A percentile compares a stretch with the other conserved stretches of the same genome.
Evolutionary conservation across 2,113 vertebrate species (phyloP).

Genomic region (rabbit (Oryctolagus cuniculus)): DNA sequence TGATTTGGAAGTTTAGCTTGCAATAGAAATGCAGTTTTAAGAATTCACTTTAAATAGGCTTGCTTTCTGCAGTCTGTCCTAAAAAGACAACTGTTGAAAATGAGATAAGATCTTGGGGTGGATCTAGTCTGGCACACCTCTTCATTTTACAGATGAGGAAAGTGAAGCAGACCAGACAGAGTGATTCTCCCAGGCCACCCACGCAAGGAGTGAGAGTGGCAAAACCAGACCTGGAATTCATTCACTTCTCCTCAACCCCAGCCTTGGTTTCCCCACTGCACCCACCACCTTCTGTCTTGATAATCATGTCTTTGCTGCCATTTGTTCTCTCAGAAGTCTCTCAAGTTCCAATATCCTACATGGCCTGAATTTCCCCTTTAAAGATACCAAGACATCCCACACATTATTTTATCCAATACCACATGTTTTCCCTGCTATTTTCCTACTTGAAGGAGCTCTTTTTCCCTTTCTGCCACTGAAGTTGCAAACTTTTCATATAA

Average conservation of each 20-base stretch:
- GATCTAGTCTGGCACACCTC: not conserved
- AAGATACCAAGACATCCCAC: not conserved
- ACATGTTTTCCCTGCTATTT: not conserved
- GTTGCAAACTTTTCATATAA: not conserved
- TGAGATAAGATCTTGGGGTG: not conserved
- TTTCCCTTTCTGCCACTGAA: not conserved
- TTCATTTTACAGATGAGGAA: constrained; percentile 44
- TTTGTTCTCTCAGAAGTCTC: not conserved
- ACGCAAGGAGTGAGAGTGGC: constrained; percentile 13
- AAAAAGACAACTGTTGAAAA: not conserved
- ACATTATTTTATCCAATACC: not conserved
- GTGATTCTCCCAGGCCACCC: constrained; percentile 65
- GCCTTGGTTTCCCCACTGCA: not conserved
- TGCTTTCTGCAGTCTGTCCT: not conserved
- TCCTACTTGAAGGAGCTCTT: not conserved
- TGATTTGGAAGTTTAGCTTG: not conserved
- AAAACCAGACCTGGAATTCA: constrained; percentile 11
- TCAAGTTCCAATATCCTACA: not conserved
- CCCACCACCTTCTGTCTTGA: not conserved
- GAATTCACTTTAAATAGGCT: not conserved
- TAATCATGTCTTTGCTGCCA: not conserved
- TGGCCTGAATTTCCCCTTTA: not conserved
- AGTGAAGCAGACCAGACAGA: not conserved
- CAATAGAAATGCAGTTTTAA: not conserved
- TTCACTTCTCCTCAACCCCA: not conserved